A percentile compares a stretch with the other conserved stretches of the same genome.
phyloP scores from a whole-genome alignment of 1,140 invertebrate genomes.

The Plodia interpunctella region DNA sequence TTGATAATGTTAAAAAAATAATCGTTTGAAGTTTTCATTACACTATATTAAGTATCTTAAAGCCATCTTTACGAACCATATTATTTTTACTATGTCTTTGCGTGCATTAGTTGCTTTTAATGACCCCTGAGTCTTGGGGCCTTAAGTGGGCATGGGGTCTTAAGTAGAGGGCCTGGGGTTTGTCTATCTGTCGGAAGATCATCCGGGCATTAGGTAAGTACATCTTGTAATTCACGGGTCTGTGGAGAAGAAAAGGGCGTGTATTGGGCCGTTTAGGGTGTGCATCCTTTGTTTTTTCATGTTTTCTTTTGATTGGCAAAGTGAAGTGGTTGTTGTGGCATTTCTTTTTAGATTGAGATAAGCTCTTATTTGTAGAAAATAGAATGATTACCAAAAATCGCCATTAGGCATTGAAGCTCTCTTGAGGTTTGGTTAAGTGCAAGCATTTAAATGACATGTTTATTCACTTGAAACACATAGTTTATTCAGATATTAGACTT shows the following conservation, averaged over 20 bases:
- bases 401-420: no score
- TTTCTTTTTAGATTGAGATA: no score
- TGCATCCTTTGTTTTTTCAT: background rate
- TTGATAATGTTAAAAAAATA: no score
- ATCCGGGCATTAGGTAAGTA: conserved; percentile 9
- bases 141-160: conserved; percentile 13
- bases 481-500: no score
- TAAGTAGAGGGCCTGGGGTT: conserved; percentile 14
- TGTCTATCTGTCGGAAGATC: conserved; percentile 16
- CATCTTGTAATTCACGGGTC: conserved; percentile 19
- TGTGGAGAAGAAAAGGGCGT: background rate
- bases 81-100: background rate
- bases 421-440: no score
- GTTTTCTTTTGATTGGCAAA: conserved; percentile 28
- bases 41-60: no score
- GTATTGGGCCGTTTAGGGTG: background rate
- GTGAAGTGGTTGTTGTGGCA: conserved; percentile 28
- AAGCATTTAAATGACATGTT: no score
- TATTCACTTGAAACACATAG: no score
- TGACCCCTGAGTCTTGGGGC: conserved; percentile 11
- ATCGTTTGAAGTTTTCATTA: no score
- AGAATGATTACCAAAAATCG: no score
- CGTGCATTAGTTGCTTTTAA: conserved; percentile 11
- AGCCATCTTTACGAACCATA: background rate
- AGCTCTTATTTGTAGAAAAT: no score